Percentiles rank a stretch among this genome's conserved stretches.
Evolutionary conservation across 1,140 invertebrate species (phyloP).

Genomic region (Hylaeus volcanicus): DNA sequence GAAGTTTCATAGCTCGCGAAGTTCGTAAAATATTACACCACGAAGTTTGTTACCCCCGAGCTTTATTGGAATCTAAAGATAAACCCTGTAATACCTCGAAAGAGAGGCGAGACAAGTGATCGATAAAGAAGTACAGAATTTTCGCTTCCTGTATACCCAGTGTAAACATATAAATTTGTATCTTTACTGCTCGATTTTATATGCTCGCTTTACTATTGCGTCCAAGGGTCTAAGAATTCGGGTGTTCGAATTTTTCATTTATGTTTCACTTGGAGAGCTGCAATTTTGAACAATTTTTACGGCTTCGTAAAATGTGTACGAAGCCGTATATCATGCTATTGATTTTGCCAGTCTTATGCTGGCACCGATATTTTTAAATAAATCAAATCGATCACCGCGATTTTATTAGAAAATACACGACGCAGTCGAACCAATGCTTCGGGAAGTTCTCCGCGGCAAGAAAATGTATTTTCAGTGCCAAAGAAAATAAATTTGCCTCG

Average conservation of each 20-base stretch:
- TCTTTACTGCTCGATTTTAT: conserved; percentile 6
- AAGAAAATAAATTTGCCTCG: no score
- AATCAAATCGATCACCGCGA: no score
- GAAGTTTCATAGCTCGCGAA: neutral
- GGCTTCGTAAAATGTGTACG: conserved; percentile 1
- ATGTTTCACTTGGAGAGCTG: neutral
- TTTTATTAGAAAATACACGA: no score
- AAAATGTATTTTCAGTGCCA: no score
- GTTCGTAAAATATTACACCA: neutral
- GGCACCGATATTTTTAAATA: neutral
- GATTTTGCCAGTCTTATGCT: no score
- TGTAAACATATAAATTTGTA: conserved; percentile 1
- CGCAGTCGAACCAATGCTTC: no score
- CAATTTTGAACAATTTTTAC: conserved; percentile 3
- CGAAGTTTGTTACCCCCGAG: neutral
- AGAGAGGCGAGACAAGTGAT: neutral
- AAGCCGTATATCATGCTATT: neutral
- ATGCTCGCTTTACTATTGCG: neutral
- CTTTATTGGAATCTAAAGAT: conserved; percentile 13
- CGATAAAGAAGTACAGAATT: neutral
- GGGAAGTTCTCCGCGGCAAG: no score
- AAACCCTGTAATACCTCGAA: conserved; percentile 17
- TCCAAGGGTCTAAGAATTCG: no score
- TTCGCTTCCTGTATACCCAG: neutral
- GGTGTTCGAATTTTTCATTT: neutral